Base-by-base conservation (phyloP, 2,113 vertebrate genomes). In the Ornithorhynchus anatinus region DNA sequence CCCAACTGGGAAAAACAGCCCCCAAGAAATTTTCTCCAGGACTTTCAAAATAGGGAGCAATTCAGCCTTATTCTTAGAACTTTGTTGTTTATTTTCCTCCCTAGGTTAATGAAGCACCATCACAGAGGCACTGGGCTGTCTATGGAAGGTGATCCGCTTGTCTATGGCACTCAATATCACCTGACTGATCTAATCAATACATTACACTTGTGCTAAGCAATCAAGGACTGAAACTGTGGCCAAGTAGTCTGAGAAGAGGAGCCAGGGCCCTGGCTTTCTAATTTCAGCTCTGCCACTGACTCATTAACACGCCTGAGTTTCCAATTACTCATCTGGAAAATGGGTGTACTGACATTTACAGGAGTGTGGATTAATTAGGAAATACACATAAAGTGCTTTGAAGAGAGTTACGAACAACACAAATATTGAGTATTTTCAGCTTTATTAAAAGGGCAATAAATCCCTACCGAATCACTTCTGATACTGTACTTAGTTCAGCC, bases 321-420 rank as follows among this genome's bases (percentile, higher is more conserved):
- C 33, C 32, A 58, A 60, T 77, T 38, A 79, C 44, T 70, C 61
- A 53, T 51, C 72, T 61, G 39, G 51, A 68, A 82, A 77, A 71
- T 40, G 59, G 53, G 31, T 45, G 7, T 43, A 36, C 58, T 61
- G 36, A 68, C 53, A 74, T 52, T 47, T 63, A 71, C 4, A 73
- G n/a, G 45, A 39, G 14, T 17, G 33, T 27, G 22, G 27, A 38
- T 39, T 73, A 59, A 85, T 62, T 48, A 79, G 35, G 50, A 44
- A 54, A 65, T 39, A 64, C 50, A 44, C 31, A 53, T 17, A 31
- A 68, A 69, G 39, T 37, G 39, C 36, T 58, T 61, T 54, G 20
- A 67, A 70, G 47, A 63, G 48, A 68, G 10, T 61, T 38, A 64
- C 29, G 19, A 60, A 68, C 23, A 20, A 27, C 35, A 43, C 29